Base-by-base conservation (phyloP, 1,140 invertebrate genomes). In the Ganaspis sp. region DNA sequence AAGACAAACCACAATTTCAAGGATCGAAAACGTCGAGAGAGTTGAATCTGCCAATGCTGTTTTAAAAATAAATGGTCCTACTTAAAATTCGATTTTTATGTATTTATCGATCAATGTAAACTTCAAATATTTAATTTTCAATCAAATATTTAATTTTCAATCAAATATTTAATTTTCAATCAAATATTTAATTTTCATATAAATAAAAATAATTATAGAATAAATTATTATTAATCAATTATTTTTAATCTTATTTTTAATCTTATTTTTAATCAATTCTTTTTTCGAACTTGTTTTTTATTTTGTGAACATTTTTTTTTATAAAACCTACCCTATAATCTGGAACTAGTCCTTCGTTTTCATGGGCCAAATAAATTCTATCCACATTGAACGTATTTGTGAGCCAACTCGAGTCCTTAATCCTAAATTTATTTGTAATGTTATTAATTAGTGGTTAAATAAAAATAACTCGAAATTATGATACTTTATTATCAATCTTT, bases 1-100 rank as follows among this genome's bases (percentile, higher is more conserved):
- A 99, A 87, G 0, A 99, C 98, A 86, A 99, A 99, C 99, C 98
- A 99, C 4, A 99, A 89, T 88, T 99, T 99, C 11, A 99, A 90
- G 0, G 98, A 94, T 75, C 98, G 93, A 89, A 99, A 99, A 82
- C 98, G 93, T 75, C 99, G 92, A 0, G 98, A 98, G 4, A 99
- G 91, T 8, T 98, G 98, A 81, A 99, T 99, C 92, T 99, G 98
- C 97, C 98, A 99, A 86, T 99, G 98, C 92, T 96, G 81, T 8
- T 86, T 85, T 81, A 79, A 29, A 71, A 92, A 34, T 23, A 26
- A 49, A 6, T 9, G 74, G 29, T 29, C 70, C 40, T 42, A 73
- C 11, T n/a, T 54, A 29, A 54, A 40, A 72, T 73, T 69, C 37
- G 9, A 19, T 42, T 42, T n/a, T n/a, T n/a, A n/a, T n/a, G n/a